A percentile compares a stretch with the other conserved stretches of the same genome.
These are phyloP conservation scores for Antheraea assamensis DNA, from an alignment of 2,888 invertebrate species.

Conservation along the genomic window DNA sequence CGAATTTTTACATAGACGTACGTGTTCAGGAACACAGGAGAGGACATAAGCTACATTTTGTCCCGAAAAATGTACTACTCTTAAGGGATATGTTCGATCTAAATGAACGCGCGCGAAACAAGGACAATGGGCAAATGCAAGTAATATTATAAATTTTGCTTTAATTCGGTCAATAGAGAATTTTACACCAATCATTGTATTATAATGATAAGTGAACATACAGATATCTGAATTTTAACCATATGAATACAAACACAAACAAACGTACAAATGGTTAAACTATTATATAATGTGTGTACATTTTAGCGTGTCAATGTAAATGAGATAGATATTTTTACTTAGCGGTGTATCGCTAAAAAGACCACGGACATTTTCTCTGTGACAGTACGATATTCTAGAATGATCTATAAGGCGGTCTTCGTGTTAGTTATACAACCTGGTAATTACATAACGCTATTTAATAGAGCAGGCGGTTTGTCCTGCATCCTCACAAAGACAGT, in stretches of 20 bases:
- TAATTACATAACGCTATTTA: background rate
- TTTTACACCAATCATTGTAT: too few relatives aligned
- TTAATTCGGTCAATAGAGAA: too few relatives aligned
- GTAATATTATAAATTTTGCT: too few relatives aligned
- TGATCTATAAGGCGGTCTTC: background rate
- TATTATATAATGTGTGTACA: conserved; percentile 12
- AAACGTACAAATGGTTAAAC: background rate
- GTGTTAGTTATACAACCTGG: background rate
- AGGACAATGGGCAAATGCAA: too few relatives aligned
- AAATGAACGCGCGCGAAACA: too few relatives aligned
- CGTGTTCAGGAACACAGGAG: too few relatives aligned
- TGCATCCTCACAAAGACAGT: background rate
- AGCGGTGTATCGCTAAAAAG: conserved; percentile 38
- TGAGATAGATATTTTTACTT: conserved; percentile 40
- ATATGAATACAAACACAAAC: background rate
- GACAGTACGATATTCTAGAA: conserved; percentile 13
- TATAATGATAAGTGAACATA: background rate
- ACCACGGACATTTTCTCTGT: conserved; percentile 22
- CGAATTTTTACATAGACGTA: too few relatives aligned
- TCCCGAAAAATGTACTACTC: too few relatives aligned
- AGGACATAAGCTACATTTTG: too few relatives aligned
- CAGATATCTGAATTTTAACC: background rate
- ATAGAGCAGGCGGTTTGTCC: background rate
- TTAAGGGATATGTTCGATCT: too few relatives aligned
- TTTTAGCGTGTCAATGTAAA: conserved; percentile 45